A percentile compares a stretch with the other conserved stretches of the same genome.
Evolutionary conservation across 1,140 invertebrate genomes (phyloP).

Genomic region (Lysiphlebus fabarum): DNA sequence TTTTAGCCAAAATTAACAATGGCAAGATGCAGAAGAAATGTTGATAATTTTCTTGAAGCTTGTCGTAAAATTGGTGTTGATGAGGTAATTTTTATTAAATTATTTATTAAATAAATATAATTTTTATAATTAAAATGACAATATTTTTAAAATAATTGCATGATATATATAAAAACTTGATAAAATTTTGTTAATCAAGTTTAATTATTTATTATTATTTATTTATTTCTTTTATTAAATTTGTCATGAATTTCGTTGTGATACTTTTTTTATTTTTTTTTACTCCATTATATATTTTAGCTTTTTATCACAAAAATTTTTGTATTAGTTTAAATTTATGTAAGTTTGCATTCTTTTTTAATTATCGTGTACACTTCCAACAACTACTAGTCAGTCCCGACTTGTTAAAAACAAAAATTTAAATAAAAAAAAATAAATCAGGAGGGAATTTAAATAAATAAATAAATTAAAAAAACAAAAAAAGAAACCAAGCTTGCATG

Average conservation of each 20-base stretch:
- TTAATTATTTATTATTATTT: not conserved
- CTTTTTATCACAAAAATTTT: conserved; percentile 5
- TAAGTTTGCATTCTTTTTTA: too few relatives aligned
- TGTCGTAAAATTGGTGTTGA: conserved; percentile 90
- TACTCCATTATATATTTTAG: not conserved
- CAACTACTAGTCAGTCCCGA: conserved; percentile 56
- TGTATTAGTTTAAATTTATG: conserved; percentile 24
- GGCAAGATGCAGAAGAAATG: conserved; percentile 89
- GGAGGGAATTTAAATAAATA: not conserved
- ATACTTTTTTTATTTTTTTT: too few relatives aligned
- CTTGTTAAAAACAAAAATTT: conserved; percentile 24
- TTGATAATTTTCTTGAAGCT: conserved; percentile 93
- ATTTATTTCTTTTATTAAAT: not conserved
- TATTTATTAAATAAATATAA: conserved; percentile 7
- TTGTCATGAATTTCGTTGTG: too few relatives aligned
- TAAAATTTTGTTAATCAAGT: not conserved
- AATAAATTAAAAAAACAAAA: conserved; percentile 31
- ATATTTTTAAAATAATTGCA: conserved; percentile 6
- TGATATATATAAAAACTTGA: conserved; percentile 21
- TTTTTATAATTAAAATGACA: not conserved
- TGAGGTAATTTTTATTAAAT: conserved; percentile 68
- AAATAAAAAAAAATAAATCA: conserved; percentile 9
- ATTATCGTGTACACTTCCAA: conserved; percentile 38
- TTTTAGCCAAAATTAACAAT: conserved; percentile 88
- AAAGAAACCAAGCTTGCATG: conserved; percentile 43